Percentiles rank a stretch among this genome's conserved stretches.
phyloP scores from a whole-genome alignment of 2,888 invertebrate genomes.

The Megaustenia siamemsis region DNA sequence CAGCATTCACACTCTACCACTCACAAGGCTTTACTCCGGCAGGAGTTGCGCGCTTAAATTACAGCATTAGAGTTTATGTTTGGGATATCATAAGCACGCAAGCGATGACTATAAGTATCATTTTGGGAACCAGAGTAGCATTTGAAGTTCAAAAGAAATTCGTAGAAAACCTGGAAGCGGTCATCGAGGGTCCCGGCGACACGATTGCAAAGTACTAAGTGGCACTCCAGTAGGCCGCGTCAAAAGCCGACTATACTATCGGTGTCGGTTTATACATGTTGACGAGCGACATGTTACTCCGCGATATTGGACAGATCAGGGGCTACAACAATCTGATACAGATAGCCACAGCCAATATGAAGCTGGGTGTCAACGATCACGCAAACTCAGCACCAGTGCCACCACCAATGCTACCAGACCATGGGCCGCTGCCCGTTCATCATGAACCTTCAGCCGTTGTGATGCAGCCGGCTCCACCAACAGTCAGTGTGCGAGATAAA shows the following conservation, averaged over 20 bases:
- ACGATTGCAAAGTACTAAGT: neutral
- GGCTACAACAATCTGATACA: neutral
- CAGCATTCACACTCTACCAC: neutral
- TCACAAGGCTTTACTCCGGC: neutral
- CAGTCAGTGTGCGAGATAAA: neutral
- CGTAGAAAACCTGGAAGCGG: neutral
- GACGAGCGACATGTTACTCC: neutral
- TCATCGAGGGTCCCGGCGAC: neutral
- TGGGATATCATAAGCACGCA: neutral
- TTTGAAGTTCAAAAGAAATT: neutral
- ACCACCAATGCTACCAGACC: neutral
- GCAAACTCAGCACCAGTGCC: neutral
- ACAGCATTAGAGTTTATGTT: neutral
- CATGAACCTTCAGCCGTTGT: neutral
- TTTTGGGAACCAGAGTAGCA: neutral
- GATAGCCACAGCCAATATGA: neutral
- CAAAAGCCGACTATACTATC: neutral
- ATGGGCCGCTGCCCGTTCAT: neutral
- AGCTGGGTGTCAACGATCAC: neutral
- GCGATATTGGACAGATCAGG: neutral
- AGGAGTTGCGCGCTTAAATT: neutral
- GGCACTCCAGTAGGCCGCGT: neutral
- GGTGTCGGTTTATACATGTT: neutral
- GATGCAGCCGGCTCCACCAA: neutral
- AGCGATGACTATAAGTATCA: neutral